Conservation (phyloP, 2,797 vertebrate genomes). For the Phalanger gymnotis region DNA sequence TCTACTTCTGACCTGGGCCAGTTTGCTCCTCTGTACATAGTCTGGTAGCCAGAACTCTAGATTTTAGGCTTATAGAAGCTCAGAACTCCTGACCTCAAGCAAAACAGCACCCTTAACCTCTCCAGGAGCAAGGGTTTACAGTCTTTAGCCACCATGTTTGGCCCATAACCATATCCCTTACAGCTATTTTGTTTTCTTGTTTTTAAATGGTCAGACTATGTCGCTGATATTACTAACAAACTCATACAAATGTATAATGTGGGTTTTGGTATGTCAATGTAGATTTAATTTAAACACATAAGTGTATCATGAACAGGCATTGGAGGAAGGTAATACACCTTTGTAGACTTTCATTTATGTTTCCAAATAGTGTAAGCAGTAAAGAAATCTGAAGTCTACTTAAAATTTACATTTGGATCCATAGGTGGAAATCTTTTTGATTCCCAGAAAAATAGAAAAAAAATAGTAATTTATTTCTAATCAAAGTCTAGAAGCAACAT, state of each 20-base stretch:
- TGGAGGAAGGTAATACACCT: neutral
- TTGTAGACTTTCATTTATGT: neutral
- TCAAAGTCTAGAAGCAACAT: neutral
- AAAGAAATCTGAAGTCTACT: neutral
- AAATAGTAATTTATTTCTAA: constrained; percentile 18
- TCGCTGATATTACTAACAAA: neutral
- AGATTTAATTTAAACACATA: neutral
- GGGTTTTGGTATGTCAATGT: neutral
- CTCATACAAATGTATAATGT: neutral
- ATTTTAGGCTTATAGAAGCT: neutral
- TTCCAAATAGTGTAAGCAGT: neutral
- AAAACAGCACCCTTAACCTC: neutral
- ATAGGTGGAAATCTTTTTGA: constrained; percentile 2
- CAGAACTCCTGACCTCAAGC: neutral
- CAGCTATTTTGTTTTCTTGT: neutral
- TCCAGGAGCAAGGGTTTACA: neutral
- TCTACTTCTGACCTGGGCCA: neutral
- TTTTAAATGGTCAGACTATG: neutral
- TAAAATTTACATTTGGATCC: neutral
- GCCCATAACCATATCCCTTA: neutral
- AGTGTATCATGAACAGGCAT: neutral
- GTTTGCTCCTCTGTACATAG: neutral
- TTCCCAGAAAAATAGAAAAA: neutral
- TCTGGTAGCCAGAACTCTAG: neutral
- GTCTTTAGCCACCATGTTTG: neutral